phyloP scores from a whole-genome alignment of 1,140 invertebrate genomes.

The Procambarus clarkii region DNA sequence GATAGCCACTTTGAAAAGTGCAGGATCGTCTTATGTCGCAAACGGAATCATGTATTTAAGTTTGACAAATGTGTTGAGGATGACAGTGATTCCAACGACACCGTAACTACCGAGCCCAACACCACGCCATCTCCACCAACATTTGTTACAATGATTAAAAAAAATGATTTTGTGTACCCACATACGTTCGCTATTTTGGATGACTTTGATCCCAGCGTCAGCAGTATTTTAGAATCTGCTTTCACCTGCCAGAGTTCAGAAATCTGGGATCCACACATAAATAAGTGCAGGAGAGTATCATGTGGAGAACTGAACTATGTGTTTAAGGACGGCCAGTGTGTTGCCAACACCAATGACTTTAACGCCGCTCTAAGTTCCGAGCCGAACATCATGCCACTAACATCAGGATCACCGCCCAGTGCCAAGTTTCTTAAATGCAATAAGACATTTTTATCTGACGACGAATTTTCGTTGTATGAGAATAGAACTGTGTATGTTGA shows the following conservation, averaged over 20 bases:
- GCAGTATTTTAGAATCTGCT: too few relatives aligned
- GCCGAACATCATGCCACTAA: neutral
- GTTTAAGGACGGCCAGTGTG: too few relatives aligned
- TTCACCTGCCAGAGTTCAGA: too few relatives aligned
- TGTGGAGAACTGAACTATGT: too few relatives aligned
- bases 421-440: slow-evolving; percentile 53
- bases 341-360: neutral
- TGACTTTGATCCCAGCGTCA: too few relatives aligned
- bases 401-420: neutral
- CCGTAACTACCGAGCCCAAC: slow-evolving; percentile 50
- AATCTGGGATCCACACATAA: too few relatives aligned
- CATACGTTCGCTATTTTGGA: too few relatives aligned
- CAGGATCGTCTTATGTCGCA: slow-evolving; percentile 75
- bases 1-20: slow-evolving; percentile 79
- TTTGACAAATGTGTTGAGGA: slow-evolving; percentile 72
- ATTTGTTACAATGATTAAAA: too few relatives aligned
- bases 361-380: slow-evolving; percentile 28
- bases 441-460: slow-evolving; percentile 71
- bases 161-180: too few relatives aligned
- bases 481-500: slow-evolving; percentile 76
- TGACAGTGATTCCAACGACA: slow-evolving; percentile 48
- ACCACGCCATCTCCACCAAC: slow-evolving; percentile 5
- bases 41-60: slow-evolving; percentile 68
- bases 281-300: too few relatives aligned
- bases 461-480: slow-evolving; percentile 75